These are phyloP conservation scores for Saccostrea echinata DNA, from an alignment of 1,140 invertebrate species.

Conservation along the genomic window DNA sequence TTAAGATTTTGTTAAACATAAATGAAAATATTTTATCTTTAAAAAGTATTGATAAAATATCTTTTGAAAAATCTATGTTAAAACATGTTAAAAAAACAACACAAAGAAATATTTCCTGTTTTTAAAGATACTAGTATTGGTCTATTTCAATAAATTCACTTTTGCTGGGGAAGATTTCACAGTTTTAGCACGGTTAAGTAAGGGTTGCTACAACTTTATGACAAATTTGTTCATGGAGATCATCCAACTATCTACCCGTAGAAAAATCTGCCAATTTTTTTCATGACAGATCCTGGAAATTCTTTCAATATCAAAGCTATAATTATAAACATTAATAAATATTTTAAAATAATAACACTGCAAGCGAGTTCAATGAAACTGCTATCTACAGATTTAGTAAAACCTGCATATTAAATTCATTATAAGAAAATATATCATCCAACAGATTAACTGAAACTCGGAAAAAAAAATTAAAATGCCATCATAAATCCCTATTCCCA, in stretches of 20 bases:
- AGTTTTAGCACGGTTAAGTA: neutral
- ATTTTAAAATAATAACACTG: neutral
- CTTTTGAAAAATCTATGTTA: too few species aligned
- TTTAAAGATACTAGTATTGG: neutral
- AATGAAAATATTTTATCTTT: too few species aligned
- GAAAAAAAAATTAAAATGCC: neutral
- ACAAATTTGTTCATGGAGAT: conserved; percentile 32
- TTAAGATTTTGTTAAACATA: too few species aligned
- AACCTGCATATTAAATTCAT: neutral
- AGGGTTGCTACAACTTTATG: neutral
- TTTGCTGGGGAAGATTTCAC: neutral
- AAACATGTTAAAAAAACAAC: too few species aligned
- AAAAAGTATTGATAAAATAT: too few species aligned
- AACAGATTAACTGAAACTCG: neutral
- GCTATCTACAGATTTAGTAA: neutral
- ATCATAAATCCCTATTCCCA: conserved; percentile 61
- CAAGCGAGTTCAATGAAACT: neutral
- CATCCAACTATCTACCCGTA: conserved; percentile 22
- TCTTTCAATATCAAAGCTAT: conserved; percentile 32
- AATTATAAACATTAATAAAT: conserved; percentile 6
- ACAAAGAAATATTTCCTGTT: neutral
- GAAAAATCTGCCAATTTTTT: conserved; percentile 21
- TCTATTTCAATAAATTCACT: neutral
- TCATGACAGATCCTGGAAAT: conserved; percentile 28
- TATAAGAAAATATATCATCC: neutral